phyloP scores from a whole-genome alignment of 1,140 invertebrate genomes.

The Sycobia sp. region DNA sequence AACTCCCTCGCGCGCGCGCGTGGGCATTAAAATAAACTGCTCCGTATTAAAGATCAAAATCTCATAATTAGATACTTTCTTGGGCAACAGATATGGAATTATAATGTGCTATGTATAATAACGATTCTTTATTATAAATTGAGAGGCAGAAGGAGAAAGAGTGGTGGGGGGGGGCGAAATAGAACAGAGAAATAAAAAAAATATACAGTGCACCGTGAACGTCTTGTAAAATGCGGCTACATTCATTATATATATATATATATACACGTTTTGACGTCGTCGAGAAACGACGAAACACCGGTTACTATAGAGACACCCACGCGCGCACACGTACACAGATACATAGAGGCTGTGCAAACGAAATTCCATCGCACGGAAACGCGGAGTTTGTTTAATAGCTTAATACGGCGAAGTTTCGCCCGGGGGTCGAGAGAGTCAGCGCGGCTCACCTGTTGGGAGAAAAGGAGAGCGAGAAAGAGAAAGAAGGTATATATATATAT shows the following conservation, averaged over 20 bases:
- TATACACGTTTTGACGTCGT: no score
- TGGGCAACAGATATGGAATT: conserved; percentile 19
- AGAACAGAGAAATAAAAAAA: not conserved
- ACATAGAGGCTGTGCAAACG: no score
- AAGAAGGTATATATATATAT: no score
- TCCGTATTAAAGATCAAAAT: conserved; percentile 27
- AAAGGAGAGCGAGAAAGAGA: no score
- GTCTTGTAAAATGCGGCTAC: no score
- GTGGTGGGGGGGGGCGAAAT: not conserved
- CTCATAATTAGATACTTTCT: conserved; percentile 31
- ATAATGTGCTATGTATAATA: conserved; percentile 15
- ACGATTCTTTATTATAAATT: not conserved
- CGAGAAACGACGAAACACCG: no score
- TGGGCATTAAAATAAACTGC: conserved; percentile 19
- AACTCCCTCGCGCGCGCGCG: conserved; percentile 8
- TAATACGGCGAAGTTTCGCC: conserved; percentile 8
- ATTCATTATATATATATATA: no score
- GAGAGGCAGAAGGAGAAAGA: not conserved
- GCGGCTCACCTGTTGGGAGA: conserved; percentile 14
- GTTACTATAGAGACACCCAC: no score
- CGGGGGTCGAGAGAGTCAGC: not conserved
- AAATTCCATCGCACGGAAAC: conserved; percentile 7
- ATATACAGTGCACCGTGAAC: not conserved
- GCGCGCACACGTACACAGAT: not conserved
- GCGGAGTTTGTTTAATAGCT: conserved; percentile 33